Base-by-base conservation (phyloP, 1,140 invertebrate species). In the Aethina tumida region DNA sequence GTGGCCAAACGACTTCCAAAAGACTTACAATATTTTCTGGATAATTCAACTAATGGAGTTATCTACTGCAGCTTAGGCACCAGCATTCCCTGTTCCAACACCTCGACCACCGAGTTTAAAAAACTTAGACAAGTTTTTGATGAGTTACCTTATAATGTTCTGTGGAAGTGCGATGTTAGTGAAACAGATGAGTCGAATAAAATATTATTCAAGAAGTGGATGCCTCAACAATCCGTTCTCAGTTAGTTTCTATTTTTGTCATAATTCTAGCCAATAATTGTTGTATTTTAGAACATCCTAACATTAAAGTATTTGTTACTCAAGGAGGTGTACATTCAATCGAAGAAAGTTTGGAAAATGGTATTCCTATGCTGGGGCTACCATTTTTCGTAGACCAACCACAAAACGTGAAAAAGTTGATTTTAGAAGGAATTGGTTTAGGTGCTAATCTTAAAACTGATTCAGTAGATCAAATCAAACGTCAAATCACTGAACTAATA, bases 351-450 rank as follows among this genome's bases (percentile, higher is more conserved):
- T 63, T 74, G 8, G 62, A 67, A 39, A 56, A 63, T 38, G 68
- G 63, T 15, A 67, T 75, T 4, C 75, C 75, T 0, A 43, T 78
- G 2, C 37, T 79, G 1, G 62, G 58, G 9, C 55, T 66, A n/a
- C 78, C 79, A 0, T 47, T 83, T 16, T 71, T 75, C 41, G 69
- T 64, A 1, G 81, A 84, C 44, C 77, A 83, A 49, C 63, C 58
- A 5, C 59, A 50, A 10, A 67, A 67, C 43, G 54, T 35, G 10
- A 14, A 29, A 9, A 43, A 38, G 19, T 20, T 47, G 9, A 27
- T 44, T 17, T 16, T 31, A 9, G 26, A 32, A 20, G 56, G 53
- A 4, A 17, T 49, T 19, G 58, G 49, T n/a, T n/a, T n/a, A n/a
- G n/a, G n/a, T n/a, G n/a, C n/a, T n/a, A n/a, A n/a, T n/a, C n/a